Evolutionary conservation across 2,113 vertebrate genomes (phyloP).

Genomic region (Ptyas mucosa): DNA sequence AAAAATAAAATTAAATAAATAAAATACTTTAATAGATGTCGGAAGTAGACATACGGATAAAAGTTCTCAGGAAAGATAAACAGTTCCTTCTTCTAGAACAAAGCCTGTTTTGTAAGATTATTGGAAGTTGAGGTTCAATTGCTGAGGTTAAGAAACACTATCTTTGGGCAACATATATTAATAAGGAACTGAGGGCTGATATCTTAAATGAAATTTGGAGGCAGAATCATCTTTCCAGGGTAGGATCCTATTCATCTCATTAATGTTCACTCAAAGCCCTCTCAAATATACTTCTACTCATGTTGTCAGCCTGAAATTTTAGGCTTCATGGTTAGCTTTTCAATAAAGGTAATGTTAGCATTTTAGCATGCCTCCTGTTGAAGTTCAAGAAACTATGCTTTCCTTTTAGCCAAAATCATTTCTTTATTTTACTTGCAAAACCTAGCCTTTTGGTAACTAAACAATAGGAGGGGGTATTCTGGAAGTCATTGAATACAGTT

Average conservation of each 20-base stretch:
- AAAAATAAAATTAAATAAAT: neutral
- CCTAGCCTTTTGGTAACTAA: no score
- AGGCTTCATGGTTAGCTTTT: no score
- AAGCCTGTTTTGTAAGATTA: neutral
- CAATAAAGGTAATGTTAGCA: no score
- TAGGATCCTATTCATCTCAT: neutral
- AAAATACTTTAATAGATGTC: neutral
- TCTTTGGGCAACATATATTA: neutral
- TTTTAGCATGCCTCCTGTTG: no score
- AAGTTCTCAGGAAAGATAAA: neutral
- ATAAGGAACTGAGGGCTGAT: neutral
- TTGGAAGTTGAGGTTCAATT: neutral
- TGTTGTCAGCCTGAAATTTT: no score
- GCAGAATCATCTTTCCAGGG: neutral
- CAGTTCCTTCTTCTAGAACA: neutral
- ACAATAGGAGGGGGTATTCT: no score
- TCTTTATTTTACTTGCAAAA: no score
- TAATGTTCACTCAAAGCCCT: neutral
- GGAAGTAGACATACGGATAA: neutral
- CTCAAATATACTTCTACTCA: neutral
- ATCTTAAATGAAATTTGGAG: neutral
- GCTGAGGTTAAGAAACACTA: neutral
- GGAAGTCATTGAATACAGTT: no score
- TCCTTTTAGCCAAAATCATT: no score
- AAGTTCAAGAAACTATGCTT: no score